Evolutionary conservation across 2,113 vertebrate genomes (phyloP), one percentile per base, ranked within the genome.

Genomic region (Lophotis ruficrista): DNA sequence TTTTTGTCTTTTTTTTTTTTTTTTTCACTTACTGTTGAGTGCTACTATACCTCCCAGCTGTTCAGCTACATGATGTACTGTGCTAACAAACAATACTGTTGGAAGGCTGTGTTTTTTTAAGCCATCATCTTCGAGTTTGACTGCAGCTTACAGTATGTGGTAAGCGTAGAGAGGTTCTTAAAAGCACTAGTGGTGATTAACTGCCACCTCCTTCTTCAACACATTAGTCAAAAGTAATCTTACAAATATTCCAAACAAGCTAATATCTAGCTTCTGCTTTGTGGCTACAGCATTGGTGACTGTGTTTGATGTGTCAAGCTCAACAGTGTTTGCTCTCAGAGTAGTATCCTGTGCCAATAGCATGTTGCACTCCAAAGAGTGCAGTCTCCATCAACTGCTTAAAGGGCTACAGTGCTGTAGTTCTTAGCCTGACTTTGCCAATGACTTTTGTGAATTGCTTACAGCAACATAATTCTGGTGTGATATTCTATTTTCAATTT

Each of bases 191-290:
- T 66, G 30, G 76, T 71, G 56, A 93, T 95, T 90, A 94, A 87
- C 45, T 90, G 24, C 45, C 4, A 3, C 57, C n/a, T 90, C 37
- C 15, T 83, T 76, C 54, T 72, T 85, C 84, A 92, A 25, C 35
- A 75, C 65, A 58, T 92, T 69, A 94, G 31, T 96, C 91, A 94
- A 94, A 96, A 87, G 43, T 47, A 93, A 87, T 77, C 54, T 89
- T 77, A 64, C 65, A 96, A 78, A 84, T 89, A 41, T 75, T 92
- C 38, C 72, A 93, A 54, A 58, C 65, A 80, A 65, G 45, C n/a
- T 89, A 90, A 50, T 38, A 77, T 93, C 64, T 77, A 88, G 37
- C 37, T 79, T 93, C 81, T 84, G 48, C 35, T 94, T 81, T 38
- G 8, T 24, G 41, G 65, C 60, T 91, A 37, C 58, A 70, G 22